A percentile compares a stretch with the other conserved stretches of the same genome.
Evolutionary conservation across 30 jellyfish, hydroid and myxozoan species (phyloP).

Genomic region (Turritopsis rubra): DNA sequence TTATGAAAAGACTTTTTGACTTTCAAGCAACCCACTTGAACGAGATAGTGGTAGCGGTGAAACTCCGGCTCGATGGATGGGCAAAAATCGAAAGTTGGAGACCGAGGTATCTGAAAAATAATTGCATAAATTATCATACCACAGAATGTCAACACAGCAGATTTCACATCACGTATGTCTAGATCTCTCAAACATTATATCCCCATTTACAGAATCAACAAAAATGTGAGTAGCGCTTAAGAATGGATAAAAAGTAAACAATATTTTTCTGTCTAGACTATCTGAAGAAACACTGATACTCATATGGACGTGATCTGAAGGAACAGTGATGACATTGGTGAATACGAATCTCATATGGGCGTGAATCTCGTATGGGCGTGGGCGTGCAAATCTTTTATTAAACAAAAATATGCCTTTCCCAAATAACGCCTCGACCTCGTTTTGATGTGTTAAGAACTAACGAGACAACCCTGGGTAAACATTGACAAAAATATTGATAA

Average conservation of each 20-base stretch:
- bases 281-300: too few species aligned
- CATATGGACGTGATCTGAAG: too few species aligned
- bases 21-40: slow-evolving; percentile 61
- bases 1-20: slow-evolving; percentile 62
- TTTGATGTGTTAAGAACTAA: too few species aligned
- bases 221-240: neutral
- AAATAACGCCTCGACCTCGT: too few species aligned
- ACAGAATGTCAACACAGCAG: neutral
- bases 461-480: too few species aligned
- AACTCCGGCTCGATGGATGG: slow-evolving; percentile 26
- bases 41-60: slow-evolving; percentile 32
- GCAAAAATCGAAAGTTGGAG: neutral
- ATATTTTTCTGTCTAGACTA: neutral
- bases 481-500: too few species aligned
- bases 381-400: too few species aligned
- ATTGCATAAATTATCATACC: too few species aligned
- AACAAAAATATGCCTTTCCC: too few species aligned
- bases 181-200: neutral
- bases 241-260: neutral
- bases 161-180: neutral
- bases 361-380: too few species aligned
- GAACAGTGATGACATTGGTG: too few species aligned
- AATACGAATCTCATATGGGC: too few species aligned
- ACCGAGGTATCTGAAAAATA: slow-evolving; percentile 1
- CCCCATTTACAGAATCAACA: neutral